These are phyloP conservation scores for Oceanodroma leucorhoa DNA, from an alignment of 2,797 vertebrate genomes.

Conservation along the genomic window DNA sequence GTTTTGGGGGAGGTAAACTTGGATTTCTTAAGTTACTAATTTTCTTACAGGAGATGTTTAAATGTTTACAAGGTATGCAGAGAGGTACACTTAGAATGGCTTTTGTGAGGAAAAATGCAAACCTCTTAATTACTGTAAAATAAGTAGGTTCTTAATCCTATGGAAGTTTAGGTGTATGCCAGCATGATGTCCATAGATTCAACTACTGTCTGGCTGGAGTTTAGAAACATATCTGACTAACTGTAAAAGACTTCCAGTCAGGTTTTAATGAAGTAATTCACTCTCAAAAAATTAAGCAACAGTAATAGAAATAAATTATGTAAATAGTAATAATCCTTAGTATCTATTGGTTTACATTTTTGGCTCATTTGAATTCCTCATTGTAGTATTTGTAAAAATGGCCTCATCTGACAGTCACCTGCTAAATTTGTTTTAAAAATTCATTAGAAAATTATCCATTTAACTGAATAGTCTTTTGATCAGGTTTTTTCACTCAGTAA, in stretches of 20 bases:
- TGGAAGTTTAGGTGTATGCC: not conserved
- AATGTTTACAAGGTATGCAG: not conserved
- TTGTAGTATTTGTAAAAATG: not conserved
- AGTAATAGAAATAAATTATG: not conserved
- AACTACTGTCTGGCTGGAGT: not conserved
- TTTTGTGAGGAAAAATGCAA: not conserved
- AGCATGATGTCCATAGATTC: not conserved
- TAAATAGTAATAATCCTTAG: not conserved
- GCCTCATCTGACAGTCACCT: not conserved
- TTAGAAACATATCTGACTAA: not conserved
- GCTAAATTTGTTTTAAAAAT: not conserved
- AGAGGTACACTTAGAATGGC: not conserved
- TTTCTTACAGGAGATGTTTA: not conserved
- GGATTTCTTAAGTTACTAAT: not conserved
- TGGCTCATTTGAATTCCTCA: not conserved
- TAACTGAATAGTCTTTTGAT: not conserved
- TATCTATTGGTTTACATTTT: not conserved
- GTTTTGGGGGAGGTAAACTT: not conserved
- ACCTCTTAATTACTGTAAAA: not conserved
- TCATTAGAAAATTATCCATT: not conserved
- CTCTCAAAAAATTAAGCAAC: not conserved
- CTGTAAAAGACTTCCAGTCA: not conserved
- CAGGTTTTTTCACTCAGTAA: not conserved
- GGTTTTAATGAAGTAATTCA: not conserved
- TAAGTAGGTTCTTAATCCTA: not conserved